Percentiles rank a stretch among this genome's conserved stretches.
Evolutionary conservation across 2,888 invertebrate genomes (phyloP).

Genomic region (Agonopterix subpropinquella): DNA sequence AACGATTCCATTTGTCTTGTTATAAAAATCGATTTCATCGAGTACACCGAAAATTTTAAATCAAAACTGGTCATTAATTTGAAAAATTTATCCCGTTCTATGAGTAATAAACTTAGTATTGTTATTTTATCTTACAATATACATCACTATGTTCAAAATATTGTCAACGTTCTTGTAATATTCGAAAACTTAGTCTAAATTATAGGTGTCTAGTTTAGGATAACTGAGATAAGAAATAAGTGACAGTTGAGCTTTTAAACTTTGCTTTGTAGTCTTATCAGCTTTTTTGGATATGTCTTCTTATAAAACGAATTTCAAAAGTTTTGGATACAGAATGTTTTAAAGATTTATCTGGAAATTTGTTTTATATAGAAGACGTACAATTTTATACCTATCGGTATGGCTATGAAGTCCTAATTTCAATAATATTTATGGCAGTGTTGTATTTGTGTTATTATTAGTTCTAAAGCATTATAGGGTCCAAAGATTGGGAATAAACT

Average conservation of each 20-base stretch:
- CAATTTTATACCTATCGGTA: conserved; percentile 17
- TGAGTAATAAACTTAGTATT: neutral
- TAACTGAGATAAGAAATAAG: conserved; percentile 52
- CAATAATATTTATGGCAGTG: conserved; percentile 57
- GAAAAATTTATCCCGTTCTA: conserved; percentile 6
- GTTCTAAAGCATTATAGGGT: conserved; percentile 84
- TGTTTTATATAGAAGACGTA: conserved; percentile 38
- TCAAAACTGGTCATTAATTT: conserved; percentile 1
- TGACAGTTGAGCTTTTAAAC: conserved; percentile 55
- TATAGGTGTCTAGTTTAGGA: conserved; percentile 57
- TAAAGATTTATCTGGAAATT: conserved; percentile 16
- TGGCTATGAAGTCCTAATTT: conserved; percentile 43
- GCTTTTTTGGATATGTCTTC: conserved; percentile 35
- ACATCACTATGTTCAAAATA: conserved; percentile 4
- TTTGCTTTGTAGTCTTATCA: conserved; percentile 58
- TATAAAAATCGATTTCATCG: too few species aligned
- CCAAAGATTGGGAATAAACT: conserved; percentile 84
- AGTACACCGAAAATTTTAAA: too few species aligned
- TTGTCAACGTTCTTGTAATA: conserved; percentile 32
- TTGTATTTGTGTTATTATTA: conserved; percentile 74
- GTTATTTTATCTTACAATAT: too few species aligned
- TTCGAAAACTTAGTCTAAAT: conserved; percentile 40
- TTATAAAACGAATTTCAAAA: conserved; percentile 42
- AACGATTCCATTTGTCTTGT: too few species aligned
- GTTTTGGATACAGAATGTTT: conserved; percentile 4